Conservation (phyloP, 2,113 vertebrate species). For the Myrmecobius fasciatus region DNA sequence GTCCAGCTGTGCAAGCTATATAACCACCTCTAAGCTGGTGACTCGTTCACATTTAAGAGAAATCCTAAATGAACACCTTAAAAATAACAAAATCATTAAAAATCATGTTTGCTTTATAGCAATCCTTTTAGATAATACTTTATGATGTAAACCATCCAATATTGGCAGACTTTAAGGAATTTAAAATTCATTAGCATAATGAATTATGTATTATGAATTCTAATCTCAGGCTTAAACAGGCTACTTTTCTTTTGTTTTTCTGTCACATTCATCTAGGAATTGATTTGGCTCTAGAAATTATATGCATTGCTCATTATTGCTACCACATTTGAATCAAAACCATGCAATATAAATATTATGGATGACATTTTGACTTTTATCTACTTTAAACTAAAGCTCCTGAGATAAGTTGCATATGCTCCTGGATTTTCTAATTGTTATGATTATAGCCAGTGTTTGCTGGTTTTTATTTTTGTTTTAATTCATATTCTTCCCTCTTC, state of each 20-base stretch:
- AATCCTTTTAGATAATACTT: background rate
- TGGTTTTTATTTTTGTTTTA: background rate
- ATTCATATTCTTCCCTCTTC: background rate
- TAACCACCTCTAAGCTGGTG: background rate
- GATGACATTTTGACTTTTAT: background rate
- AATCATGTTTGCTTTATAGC: conserved; percentile 7
- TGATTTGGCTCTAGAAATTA: background rate
- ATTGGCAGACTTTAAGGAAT: background rate
- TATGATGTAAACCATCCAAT: background rate
- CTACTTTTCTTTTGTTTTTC: background rate
- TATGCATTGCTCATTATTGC: background rate
- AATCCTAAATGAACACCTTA: background rate
- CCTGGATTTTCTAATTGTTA: background rate
- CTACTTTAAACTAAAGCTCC: background rate
- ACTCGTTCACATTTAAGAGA: background rate
- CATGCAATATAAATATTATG: conserved; percentile 14
- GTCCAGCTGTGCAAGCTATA: background rate
- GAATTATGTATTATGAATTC: background rate
- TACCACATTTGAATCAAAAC: background rate
- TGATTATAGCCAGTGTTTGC: background rate
- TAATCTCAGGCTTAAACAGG: conserved; percentile 30
- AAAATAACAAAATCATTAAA: background rate
- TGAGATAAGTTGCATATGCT: background rate
- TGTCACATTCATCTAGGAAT: background rate
- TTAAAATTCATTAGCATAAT: background rate